Base-by-base conservation (phyloP, 1,140 invertebrate genomes). In the Schmidtea mediterranea region DNA sequence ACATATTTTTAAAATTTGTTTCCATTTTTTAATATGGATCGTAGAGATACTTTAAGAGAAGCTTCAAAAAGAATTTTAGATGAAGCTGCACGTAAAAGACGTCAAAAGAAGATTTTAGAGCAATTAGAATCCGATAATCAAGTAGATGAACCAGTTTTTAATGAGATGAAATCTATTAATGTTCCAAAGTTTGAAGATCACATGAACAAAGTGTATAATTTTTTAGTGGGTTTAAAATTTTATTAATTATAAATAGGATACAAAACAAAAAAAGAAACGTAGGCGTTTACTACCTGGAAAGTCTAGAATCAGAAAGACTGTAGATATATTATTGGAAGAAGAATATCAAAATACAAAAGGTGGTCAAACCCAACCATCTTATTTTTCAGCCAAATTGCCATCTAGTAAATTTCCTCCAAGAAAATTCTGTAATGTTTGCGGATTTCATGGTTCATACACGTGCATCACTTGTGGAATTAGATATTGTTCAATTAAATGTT, bases 401-500 rank as follows among this genome's bases (percentile, higher is more conserved):
- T 8, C 10, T 2, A 45, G 43, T 24, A 15, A 21, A 19, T 21
- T 45, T 45, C 43, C 43, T 21, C 43, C 43, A 22, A 16, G 43
- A 45, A 45, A 45, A 21, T 45, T 45, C 22, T 45, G 43, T 24
- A 45, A 21, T 24, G 43, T 45, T 21, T 45, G 43, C 22, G 43
- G 43, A 2, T 45, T 19, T n/a, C 18, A 19, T 21, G 15, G 5
- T 6, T 8, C 6, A 21, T 45, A 45, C n/a, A 45, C 15, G 9
- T 45, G 43, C 22, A 24, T 45, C 10, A 45, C 43, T 21, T 45
- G 43, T 45, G 43, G 43, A 5, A 19, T 21, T 21, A 45, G n/a
- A 21, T 45, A 45, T 24, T 45, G 43, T 21, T 45, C 43, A 22
- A 45, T 45, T 9, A 45, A 45, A 21, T 45, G 43, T 24, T 45